A percentile compares a stretch with the other conserved stretches of the same genome.
phyloP scores from a whole-genome alignment of 2,113 vertebrate genomes.

The Brachyistius frenatus region DNA sequence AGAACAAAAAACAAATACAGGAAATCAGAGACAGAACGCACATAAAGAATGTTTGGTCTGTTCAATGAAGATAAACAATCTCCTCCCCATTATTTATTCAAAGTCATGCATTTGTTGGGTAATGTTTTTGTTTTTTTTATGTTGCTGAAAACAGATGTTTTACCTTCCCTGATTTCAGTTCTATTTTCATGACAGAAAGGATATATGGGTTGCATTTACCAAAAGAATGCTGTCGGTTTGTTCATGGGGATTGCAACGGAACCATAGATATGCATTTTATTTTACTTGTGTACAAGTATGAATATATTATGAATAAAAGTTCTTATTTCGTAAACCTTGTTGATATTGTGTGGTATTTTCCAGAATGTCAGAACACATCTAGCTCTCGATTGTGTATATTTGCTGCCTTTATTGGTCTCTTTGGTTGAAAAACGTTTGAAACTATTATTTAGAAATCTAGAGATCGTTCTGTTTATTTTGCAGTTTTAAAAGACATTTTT shows the following conservation, averaged over 20 bases:
- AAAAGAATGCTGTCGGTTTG: constrained; percentile 89
- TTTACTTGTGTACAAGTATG: constrained; percentile 99
- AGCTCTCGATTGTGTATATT: neutral
- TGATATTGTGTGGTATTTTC: constrained; percentile 56
- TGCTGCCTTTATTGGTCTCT: neutral
- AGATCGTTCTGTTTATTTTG: neutral
- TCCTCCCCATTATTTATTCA: constrained; percentile 80
- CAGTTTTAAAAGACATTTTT: neutral
- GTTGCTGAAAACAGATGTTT: constrained; percentile 85
- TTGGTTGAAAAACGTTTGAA: neutral
- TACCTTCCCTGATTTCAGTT: constrained; percentile 77
- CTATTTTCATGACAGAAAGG: constrained; percentile 86
- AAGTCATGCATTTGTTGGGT: constrained; percentile 88
- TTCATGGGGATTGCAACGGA: constrained; percentile 89
- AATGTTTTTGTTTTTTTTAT: constrained; percentile 84
- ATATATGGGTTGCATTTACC: constrained; percentile 89
- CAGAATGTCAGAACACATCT: neutral
- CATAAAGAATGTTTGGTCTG: constrained; percentile 83
- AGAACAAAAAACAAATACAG: constrained; percentile 23
- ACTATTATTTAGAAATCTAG: neutral
- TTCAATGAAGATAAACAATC: constrained; percentile 71
- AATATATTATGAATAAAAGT: constrained; percentile 93
- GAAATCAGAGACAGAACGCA: constrained; percentile 69
- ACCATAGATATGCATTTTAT: constrained; percentile 99
- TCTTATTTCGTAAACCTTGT: constrained; percentile 84